Evolutionary conservation across 1,140 invertebrate species (phyloP).

Genomic region (Drosophila takahashii): DNA sequence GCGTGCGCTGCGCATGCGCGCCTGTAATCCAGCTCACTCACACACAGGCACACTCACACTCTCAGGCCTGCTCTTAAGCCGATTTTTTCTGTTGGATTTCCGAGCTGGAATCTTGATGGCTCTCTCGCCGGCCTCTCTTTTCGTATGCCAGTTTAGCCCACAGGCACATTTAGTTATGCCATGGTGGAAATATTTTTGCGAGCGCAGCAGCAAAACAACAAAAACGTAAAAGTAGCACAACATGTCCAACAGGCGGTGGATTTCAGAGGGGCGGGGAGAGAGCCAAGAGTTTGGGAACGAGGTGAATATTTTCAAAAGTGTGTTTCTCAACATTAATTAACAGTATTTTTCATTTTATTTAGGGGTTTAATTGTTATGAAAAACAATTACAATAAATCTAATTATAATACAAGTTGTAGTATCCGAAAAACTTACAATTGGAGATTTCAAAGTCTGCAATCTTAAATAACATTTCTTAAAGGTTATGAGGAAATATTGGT

Average conservation of each 20-base stretch:
- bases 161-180: slow-evolving; percentile 65
- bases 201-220: slow-evolving; percentile 16
- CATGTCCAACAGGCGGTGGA: slow-evolving; percentile 33
- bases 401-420: too few relatives aligned
- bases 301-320: slow-evolving; percentile 11
- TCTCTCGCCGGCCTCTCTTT: slow-evolving; percentile 27
- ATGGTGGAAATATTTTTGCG: slow-evolving; percentile 57
- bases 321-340: background rate
- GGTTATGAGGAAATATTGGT: too few relatives aligned
- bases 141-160: slow-evolving; percentile 46
- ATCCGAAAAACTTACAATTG: too few relatives aligned
- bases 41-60: background rate
- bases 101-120: slow-evolving; percentile 5
- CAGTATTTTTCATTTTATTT: too few relatives aligned
- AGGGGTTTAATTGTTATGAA: too few relatives aligned
- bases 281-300: slow-evolving; percentile 8
- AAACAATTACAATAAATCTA: too few relatives aligned
- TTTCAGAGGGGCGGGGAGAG: background rate
- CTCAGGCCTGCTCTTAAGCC: slow-evolving; percentile 42
- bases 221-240: slow-evolving; percentile 60
- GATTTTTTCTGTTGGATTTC: slow-evolving; percentile 1
- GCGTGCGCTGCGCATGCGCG: slow-evolving; percentile 56
- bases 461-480: too few relatives aligned
- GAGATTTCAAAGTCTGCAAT: too few relatives aligned
- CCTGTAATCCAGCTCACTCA: slow-evolving; percentile 60